Evolutionary conservation across 2,888 invertebrate species (phyloP).

Genomic region (Andrena dorsata): DNA sequence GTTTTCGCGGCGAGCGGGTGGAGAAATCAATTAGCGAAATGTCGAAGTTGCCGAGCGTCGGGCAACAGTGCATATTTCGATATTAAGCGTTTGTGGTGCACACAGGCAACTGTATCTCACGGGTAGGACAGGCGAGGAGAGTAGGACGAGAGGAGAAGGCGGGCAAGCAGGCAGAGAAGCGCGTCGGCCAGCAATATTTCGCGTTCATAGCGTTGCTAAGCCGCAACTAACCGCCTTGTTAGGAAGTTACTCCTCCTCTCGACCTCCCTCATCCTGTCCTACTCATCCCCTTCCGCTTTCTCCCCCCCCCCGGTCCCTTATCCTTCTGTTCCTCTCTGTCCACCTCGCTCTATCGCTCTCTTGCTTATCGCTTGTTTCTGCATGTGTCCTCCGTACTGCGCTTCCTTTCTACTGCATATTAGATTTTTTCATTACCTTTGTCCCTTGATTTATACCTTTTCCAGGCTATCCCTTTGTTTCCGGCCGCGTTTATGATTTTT

Average conservation of each 20-base stretch:
- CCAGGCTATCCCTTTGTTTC: not conserved
- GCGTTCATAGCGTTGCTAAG: slow-evolving; percentile 81
- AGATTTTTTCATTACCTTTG: slow-evolving; percentile 56
- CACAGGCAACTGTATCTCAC: slow-evolving; percentile 35
- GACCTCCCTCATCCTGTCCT: slow-evolving; percentile 63
- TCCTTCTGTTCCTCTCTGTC: not conserved
- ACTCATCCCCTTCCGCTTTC: slow-evolving; percentile 67
- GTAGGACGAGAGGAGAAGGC: slow-evolving; percentile 17
- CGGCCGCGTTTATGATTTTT: slow-evolving; percentile 32
- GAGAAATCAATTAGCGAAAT: slow-evolving; percentile 68
- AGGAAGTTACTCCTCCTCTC: slow-evolving; percentile 82
- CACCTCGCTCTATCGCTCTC: slow-evolving; percentile 13
- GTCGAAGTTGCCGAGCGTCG: slow-evolving; percentile 56
- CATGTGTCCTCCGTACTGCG: not conserved
- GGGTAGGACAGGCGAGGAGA: slow-evolving; percentile 31
- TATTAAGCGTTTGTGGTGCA: slow-evolving; percentile 59
- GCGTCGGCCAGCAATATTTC: slow-evolving; percentile 79
- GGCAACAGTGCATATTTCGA: slow-evolving; percentile 52
- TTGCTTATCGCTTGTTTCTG: slow-evolving; percentile 8
- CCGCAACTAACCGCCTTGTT: slow-evolving; percentile 84
- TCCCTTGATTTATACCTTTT: slow-evolving; percentile 23
- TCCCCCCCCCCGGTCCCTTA: slow-evolving; percentile 31
- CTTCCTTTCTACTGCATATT: slow-evolving; percentile 33
- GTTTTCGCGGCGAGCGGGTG: slow-evolving; percentile 20
- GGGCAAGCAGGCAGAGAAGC: slow-evolving; percentile 37